phyloP scores from a whole-genome alignment of 2,888 invertebrate species.

The Pyrrhosoma nymphula region DNA sequence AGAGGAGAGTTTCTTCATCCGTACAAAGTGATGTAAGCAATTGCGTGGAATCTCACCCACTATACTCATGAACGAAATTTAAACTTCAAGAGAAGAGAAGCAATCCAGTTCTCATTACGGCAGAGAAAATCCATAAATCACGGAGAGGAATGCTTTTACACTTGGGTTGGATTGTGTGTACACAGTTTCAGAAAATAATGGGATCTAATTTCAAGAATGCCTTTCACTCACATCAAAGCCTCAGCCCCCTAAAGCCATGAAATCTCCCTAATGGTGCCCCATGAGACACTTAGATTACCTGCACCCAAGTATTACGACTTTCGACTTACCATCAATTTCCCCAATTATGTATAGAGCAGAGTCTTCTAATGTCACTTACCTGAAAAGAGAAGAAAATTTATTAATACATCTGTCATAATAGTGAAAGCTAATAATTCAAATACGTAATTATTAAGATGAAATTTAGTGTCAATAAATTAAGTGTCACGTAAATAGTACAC shows the following conservation, averaged over 20 bases:
- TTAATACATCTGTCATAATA: neutral
- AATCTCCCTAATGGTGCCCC: neutral
- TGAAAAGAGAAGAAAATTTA: neutral
- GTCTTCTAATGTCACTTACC: neutral
- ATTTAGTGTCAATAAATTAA: too few relatives aligned
- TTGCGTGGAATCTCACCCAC: neutral
- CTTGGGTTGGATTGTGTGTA: neutral
- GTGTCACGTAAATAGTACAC: too few relatives aligned
- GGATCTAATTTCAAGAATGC: neutral
- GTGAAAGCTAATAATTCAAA: neutral
- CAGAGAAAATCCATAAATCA: neutral
- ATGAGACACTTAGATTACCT: neutral
- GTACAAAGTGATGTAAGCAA: neutral
- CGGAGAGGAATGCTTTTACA: neutral
- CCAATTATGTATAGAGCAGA: neutral
- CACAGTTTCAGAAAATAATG: neutral
- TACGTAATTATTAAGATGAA: too few relatives aligned
- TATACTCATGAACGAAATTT: neutral
- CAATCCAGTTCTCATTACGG: neutral
- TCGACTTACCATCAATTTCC: neutral
- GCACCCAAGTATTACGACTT: neutral
- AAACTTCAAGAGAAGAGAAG: neutral
- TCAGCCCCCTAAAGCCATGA: neutral
- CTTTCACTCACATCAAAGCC: neutral
- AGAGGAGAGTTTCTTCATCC: neutral